Base-by-base conservation (phyloP, 1,140 invertebrate species). In the Cardiocondyla obscurior region DNA sequence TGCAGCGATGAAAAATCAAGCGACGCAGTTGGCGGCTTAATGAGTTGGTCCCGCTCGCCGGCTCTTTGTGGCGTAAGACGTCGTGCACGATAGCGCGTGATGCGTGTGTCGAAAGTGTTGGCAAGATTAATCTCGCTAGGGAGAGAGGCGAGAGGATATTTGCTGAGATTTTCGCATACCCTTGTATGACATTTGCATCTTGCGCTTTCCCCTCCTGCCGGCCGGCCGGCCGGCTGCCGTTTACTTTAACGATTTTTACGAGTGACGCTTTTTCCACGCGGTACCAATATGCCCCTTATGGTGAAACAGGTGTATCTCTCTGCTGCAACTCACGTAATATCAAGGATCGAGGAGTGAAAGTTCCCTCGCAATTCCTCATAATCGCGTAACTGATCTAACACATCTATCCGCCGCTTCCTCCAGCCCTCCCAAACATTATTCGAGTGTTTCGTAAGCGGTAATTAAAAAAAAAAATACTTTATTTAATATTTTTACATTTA, bases 391-490 rank as follows among this genome's bases (percentile, higher is more conserved):
- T 72, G 14, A 58, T 77, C 58, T 39, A 57, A 55, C 25, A 33
- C 85, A 42, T 53, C 46, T 53, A 39, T 39, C 19, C 3, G 55
- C 25, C 30, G 19, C 3, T 33, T 51, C 70, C 28, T 19, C 57
- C 8, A 49, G 28, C 0, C 55, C 44, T 30, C 30, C 69, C 16
- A 33, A 6, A 25, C 22, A 16, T 53, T 36, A 55, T 30, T 30
- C 22, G 14, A 42, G 10, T 25, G 28, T 87, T 87, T 39, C 67
- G 19, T 79, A 87, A 87, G 65, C 19, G 25, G 8, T 58, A 16
- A 36, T 87, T 87, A 83, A 86, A 82, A 86, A 89, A 85, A 85
- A 85, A 86, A 89, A 79, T 76, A 70, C 55, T 89, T 89, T 89
- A 89, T 89, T 89, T 55, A n/a, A n/a, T n/a, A 64, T 53, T 49